Base-by-base conservation (phyloP, 2,113 vertebrate species). In the Polypterus bichir region DNA sequence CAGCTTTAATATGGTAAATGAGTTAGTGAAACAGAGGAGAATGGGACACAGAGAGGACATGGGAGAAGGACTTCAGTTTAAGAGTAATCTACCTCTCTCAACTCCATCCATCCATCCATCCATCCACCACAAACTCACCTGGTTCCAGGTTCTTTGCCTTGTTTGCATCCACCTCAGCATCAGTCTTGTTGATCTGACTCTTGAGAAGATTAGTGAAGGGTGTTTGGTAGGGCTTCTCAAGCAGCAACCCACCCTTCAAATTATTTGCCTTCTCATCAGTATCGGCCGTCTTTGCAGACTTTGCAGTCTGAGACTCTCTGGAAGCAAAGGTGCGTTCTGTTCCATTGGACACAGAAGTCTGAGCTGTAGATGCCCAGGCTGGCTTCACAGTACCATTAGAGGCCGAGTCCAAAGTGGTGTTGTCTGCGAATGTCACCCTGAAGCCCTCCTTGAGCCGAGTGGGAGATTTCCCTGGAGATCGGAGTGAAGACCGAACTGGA, bases 401-500 rank as follows among this genome's bases (percentile, higher is more conserved):
- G 70, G 67, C 69, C 62, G 69, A 69, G 59, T 62, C 59, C 61
- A 67, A 69, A 68, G 72, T 59, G 10, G 66, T 66, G 11, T 59
- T 72, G n/a, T 81, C 71, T 62, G 73, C 66, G 68, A 85, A 78
- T 51, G 73, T 74, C 55, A 83, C 70, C 9, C 69, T 73, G 44
- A 66, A 70, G 1, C 68, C 76, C 68, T 74, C 81, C 69, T 70
- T 79, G 48, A 49, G 8, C 59, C 64, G 63, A 9, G 57, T 60
- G n/a, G 66, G 5, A 59, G 66, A 69, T 64, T 73, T 71, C 54
- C 75, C 73, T 65, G 76, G 69, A 46, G 79, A 79, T 45, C 64
- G 71, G 5, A 79, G 68, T 55, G 75, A 73, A 45, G 75, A 70
- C 27, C 61, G 71, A 7, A 64, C 10, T 55, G 69, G 65, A 11